Evolutionary conservation across 2,888 invertebrate species (phyloP), one percentile per base, ranked within the genome.

Genomic region (Hypena proboscidalis): DNA sequence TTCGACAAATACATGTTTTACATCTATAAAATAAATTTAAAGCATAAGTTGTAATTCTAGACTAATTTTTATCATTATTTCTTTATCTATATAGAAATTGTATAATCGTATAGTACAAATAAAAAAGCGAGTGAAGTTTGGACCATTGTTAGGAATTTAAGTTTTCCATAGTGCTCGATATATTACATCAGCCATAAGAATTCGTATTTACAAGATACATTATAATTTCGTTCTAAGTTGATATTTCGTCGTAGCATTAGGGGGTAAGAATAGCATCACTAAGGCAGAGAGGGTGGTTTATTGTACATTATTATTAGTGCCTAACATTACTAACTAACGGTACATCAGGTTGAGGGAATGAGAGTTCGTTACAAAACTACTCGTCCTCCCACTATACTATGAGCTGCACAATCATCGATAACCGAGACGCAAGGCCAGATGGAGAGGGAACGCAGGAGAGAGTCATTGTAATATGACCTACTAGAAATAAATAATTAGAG

Each of bases 111-210:
- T 86, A 87, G 85, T 88, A 90, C 87, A 90, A 89, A 89, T 89
- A 74, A 89, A 85, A 84, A 89, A 89, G 89, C 89, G 74, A 87
- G 86, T 86, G 85, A 87, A 85, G 85, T 88, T 90, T 90, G 90
- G 90, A 90, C 90, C 90, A 89, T 90, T 88, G 85, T 85, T 89
- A 90, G 90, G 89, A 90, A 90, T 89, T 82, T 67, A 81, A 84
- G 85, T 84, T 85, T 85, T 88, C 88, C 88, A 80, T 85, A 83
- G 86, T 87, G 87, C 85, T 81, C 76, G 74, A 80, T 82, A 82
- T 78, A 77, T 72, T 77, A 86, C 83, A 85, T 77, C 79, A 83
- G 84, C 80, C 77, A 74, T 83, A 80, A 83, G 80, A 82, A 73
- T 74, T 83, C 76, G 71, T 86, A 89, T 89, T 85, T 89, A 89